phyloP scores from a whole-genome alignment of 1,140 invertebrate species.

The Pseudomyrmex pallidus region DNA sequence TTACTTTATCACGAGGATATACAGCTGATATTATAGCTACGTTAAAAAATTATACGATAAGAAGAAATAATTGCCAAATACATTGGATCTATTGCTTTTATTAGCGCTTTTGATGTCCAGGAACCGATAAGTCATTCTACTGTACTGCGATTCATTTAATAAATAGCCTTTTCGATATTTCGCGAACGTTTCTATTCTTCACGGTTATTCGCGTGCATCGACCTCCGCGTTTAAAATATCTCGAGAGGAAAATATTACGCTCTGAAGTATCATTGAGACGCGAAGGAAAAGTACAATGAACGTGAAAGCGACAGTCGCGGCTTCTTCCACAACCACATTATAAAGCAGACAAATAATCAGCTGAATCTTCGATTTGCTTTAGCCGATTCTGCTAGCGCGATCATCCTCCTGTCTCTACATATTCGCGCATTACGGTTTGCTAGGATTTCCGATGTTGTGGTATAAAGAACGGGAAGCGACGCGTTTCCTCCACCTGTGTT shows the following conservation, averaged over 20 bases:
- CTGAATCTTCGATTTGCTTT: slow-evolving; percentile 46
- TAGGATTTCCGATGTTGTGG: slow-evolving; percentile 26
- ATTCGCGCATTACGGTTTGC: slow-evolving; percentile 45
- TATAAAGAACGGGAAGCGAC: slow-evolving; percentile 60
- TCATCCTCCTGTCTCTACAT: slow-evolving; percentile 19
- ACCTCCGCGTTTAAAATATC: slow-evolving; percentile 57
- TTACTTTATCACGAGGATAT: slow-evolving; percentile 18
- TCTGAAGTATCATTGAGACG: slow-evolving; percentile 7
- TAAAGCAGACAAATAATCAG: slow-evolving; percentile 47
- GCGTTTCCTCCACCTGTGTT: slow-evolving; percentile 55
- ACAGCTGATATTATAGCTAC: neutral
- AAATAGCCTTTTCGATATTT: slow-evolving; percentile 53
- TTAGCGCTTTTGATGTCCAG: slow-evolving; percentile 38
- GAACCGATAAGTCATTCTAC: slow-evolving; percentile 48
- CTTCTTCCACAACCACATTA: slow-evolving; percentile 36
- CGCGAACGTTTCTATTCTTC: neutral
- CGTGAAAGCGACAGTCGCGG: slow-evolving; percentile 47
- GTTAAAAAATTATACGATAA: too few species aligned
- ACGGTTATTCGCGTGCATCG: slow-evolving; percentile 68
- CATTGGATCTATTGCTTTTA: slow-evolving; percentile 2
- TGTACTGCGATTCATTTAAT: slow-evolving; percentile 39
- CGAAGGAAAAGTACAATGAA: slow-evolving; percentile 53
- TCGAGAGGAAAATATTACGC: slow-evolving; percentile 40
- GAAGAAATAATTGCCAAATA: slow-evolving; percentile 45
- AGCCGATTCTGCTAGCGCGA: neutral